Evolutionary conservation across 2,888 invertebrate genomes (phyloP), one percentile per base, ranked within the genome.

Genomic region (Oeneis ivallda): DNA sequence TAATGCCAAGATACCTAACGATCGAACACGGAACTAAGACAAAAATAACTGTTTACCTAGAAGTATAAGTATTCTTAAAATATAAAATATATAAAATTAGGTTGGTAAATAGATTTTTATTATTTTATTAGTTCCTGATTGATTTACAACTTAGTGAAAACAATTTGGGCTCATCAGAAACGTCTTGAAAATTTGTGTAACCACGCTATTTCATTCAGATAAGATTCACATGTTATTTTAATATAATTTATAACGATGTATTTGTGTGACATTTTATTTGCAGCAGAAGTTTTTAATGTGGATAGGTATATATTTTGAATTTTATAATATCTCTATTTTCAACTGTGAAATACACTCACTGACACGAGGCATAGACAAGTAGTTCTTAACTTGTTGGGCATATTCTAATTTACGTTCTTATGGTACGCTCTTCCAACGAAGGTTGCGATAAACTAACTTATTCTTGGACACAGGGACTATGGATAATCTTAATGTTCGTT

Each of bases 1-100:
- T 58, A 66, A 56, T 54, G 34, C 15, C 7, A 47, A 64, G 39
- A 47, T 50, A 39, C 37, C 15, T 17, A 17, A 56, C 39, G 56
- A 39, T 60, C 26, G 26, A 26, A n/a, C n/a, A 45, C 19, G 8
- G 10, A 37, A 37, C 37, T 26, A 45, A 43, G 41, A 47, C 37
- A 17, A 56, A 15, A 53, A 56, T 56, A 19, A 37, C 37, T 1
- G 34, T 8, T 41, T 26, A 13, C 0, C 17, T 19, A 32, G 8
- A 32, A n/a, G n/a, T n/a, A n/a, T 13, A n/a, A n/a, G n/a, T 52
- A 26, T 49, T 52, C 19, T 52, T 52, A 13, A n/a, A 9, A 15
- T 15, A 41, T n/a, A n/a, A n/a, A n/a, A n/a, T 15, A 15, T 45
- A n/a, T 7, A 43, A 8, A 43, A 37, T 8, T 32, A 17, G n/a